Evolutionary conservation across 2,797 vertebrate genomes (phyloP).

Genomic region (Galagoides demidoff): DNA sequence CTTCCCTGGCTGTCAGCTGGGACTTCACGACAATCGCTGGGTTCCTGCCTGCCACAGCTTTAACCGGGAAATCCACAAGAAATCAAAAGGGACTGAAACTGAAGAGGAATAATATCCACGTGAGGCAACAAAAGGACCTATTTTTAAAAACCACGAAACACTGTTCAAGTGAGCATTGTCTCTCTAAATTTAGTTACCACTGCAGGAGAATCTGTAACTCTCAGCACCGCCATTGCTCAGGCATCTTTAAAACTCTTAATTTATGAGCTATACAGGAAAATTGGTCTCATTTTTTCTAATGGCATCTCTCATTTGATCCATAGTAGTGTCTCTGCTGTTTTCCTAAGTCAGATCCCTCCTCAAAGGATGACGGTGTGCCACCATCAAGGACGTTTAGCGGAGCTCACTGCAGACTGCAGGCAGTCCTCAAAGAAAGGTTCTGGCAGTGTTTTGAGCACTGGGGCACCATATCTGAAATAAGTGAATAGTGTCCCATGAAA

Average conservation of each 20-base stretch:
- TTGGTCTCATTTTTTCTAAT: neutral
- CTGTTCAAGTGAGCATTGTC: neutral
- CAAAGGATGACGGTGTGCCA: neutral
- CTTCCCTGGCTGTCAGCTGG: conserved; percentile 94
- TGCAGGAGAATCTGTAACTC: neutral
- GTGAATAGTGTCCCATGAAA: conserved; percentile 4
- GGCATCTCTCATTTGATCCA: conserved; percentile 3
- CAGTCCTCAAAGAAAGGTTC: neutral
- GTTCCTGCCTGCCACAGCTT: conserved; percentile 95
- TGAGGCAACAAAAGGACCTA: neutral
- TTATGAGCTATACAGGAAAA: conserved; percentile 18
- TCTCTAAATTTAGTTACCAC: neutral
- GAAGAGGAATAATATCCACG: conserved; percentile 87
- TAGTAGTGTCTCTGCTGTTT: conserved; percentile 43
- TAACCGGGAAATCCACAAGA: conserved; percentile 92
- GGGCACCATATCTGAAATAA: conserved; percentile 43
- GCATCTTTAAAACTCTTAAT: conserved; percentile 10
- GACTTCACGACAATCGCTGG: conserved; percentile 99
- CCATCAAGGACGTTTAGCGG: neutral
- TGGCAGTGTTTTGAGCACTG: conserved; percentile 17
- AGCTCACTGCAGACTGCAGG: neutral
- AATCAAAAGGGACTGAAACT: conserved; percentile 85
- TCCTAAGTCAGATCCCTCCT: neutral
- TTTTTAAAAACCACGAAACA: neutral
- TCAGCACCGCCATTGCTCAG: conserved; percentile 29